Conservation (phyloP, 2,888 invertebrate species). For the Euzophera pinguis region DNA sequence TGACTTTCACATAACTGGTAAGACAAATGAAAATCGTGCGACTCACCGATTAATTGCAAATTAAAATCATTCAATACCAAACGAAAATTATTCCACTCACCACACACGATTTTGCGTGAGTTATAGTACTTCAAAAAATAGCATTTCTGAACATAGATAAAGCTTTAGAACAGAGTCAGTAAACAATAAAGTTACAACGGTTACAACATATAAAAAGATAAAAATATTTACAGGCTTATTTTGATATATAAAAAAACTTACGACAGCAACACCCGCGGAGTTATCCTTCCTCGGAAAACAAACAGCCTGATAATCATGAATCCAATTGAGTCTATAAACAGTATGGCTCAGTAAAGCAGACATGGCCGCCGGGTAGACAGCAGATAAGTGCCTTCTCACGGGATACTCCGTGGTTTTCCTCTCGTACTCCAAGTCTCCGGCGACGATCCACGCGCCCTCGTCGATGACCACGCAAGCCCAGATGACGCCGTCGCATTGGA, state of each 20-base stretch:
- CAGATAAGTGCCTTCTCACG: conserved; percentile 52
- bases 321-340: conserved; percentile 59
- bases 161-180: no score
- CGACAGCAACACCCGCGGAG: conserved; percentile 35
- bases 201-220: no score
- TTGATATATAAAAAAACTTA: conserved; percentile 26
- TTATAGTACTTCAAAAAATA: no score
- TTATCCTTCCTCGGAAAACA: conserved; percentile 51
- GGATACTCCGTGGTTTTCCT: conserved; percentile 34
- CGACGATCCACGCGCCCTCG: conserved; percentile 65
- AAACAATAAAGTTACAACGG: no score
- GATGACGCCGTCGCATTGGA: conserved; percentile 51
- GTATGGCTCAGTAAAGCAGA: conserved; percentile 47
- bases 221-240: neutral
- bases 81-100: no score
- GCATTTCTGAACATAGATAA: no score
- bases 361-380: conserved; percentile 56
- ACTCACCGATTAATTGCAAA: no score
- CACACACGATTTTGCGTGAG: no score
- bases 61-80: no score
- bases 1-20: no score
- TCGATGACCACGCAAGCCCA: conserved; percentile 68
- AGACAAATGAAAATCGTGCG: no score
- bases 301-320: conserved; percentile 68
- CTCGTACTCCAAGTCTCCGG: conserved; percentile 38